Base-by-base conservation (phyloP, 2,113 vertebrate species). In the Tonatia bakeri region DNA sequence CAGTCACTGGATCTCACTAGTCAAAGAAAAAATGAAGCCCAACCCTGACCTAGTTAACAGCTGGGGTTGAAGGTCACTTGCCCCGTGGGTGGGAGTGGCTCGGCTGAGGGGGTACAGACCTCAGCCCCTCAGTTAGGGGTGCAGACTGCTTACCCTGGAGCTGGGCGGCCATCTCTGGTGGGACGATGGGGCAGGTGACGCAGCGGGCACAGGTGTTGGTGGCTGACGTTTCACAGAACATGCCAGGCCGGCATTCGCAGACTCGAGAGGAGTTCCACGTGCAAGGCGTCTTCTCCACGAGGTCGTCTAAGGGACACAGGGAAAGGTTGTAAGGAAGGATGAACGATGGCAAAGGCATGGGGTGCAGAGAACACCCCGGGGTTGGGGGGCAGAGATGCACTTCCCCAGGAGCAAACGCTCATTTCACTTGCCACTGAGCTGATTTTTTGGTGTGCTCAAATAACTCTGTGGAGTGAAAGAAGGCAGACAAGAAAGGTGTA, bases 241-340 rank as follows among this genome's bases (percentile, higher is more conserved):
- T 89, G 0, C 99, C 99, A 0, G 98, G 75, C 3, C 94, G 95
- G 93, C 99, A 99, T 69, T 98, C 91, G 0, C 99, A 99, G 47
- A 95, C 22, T 0, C 98, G 96, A 59, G 97, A 64, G 0, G 97
- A 94, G 1, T 72, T 94, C 89, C 92, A 8, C 1, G 97, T 96
- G 72, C 98, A 99, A 0, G 98, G 98, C 1, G 13, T 19, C 59
- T 96, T 98, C 96, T 99, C 98, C 91, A 98, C 98, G 0, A 98
- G 98, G 72, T 98, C 96, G 0, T 5, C 70, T 0, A 40, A 4
- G 61, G 59, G 54, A 86, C 83, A 96, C 56, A 76, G 85, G 77
- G 43, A 33, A n/a, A 8, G 31, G 69, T 89, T 31, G 26, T 3
- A 38, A 16, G 69, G 64, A 45, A 31, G 11, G 9, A 45, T 22